Base-by-base conservation (phyloP, 2,888 invertebrate genomes). In the Cerastis leucographa region DNA sequence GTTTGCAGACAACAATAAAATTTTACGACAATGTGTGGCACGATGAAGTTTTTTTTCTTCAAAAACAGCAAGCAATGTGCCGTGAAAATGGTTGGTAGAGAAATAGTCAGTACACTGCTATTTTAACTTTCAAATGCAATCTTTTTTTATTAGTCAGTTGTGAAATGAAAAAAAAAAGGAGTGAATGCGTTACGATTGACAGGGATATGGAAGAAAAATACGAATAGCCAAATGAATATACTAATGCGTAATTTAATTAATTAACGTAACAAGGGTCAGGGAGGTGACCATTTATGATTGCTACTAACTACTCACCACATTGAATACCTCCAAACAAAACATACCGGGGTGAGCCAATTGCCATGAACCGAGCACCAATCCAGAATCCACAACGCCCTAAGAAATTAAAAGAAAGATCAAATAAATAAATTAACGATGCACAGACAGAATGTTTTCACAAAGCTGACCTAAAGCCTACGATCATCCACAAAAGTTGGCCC, bases 1-100 rank as follows among this genome's bases (percentile, higher is more conserved):
- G 87, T 88, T 83, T 72, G 71, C 79, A 86, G 76, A 88, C 88
- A 81, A 87, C 79, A 80, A 87, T 87, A 87, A 86, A 88, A 85
- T 85, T 88, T 87, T 75, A 88, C 77, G 78, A 80, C 76, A 66
- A 42, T 67, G 40, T 78, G 64, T 71, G 81, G 65, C 54, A 56
- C 29, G 42, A 35, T 61, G 9, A 72, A 61, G 51, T 71, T 74
- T 40, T 67, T 81, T 80, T 76, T n/a, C n/a, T 81, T 54, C 11
- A 4, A 11, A 71, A n/a, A 14, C 42, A 49, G 22, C 22, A 44
- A 11, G 35, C 29, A 49, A 74, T 74, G 74, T 64, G 49, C 78
- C 64, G 54, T 64, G 22, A 65, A 66, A 81, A 49, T 49, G 11
- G 29, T 51, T 9, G 5, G 22, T 14, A 46, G 12, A 35, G 73